phyloP scores from a whole-genome alignment of 1,140 invertebrate genomes.

The Drosophila rhopaloa region DNA sequence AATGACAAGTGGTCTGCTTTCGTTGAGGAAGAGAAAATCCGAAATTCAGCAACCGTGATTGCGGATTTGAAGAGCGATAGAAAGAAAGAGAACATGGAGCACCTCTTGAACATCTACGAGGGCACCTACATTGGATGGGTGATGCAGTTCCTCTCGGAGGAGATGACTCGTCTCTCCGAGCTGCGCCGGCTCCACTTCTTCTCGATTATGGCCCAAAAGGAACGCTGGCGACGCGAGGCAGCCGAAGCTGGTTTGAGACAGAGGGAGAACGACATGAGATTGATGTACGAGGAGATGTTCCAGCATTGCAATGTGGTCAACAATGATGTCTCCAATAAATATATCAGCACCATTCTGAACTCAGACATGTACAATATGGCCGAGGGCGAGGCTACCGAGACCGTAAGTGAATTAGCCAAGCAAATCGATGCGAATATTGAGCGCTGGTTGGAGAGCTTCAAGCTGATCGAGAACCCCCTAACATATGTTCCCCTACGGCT shows the following conservation, averaged over 20 bases:
- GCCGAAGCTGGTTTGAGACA: slow-evolving; percentile 88
- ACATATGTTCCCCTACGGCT: slow-evolving; percentile 80
- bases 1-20: too few species aligned
- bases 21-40: not conserved
- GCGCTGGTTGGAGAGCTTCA: slow-evolving; percentile 85
- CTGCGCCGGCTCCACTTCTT: slow-evolving; percentile 89
- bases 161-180: slow-evolving; percentile 88
- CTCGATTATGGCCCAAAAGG: slow-evolving; percentile 88
- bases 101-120: slow-evolving; percentile 64
- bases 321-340: slow-evolving; percentile 87
- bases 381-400: slow-evolving; percentile 86
- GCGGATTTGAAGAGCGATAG: slow-evolving; percentile 31
- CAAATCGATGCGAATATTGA: slow-evolving; percentile 86
- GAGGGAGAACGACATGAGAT: slow-evolving; percentile 87
- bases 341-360: slow-evolving; percentile 88
- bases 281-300: slow-evolving; percentile 90
- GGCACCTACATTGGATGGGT: slow-evolving; percentile 72
- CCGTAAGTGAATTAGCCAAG: slow-evolving; percentile 86
- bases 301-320: slow-evolving; percentile 85
- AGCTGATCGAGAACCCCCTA: slow-evolving; percentile 69
- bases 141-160: slow-evolving; percentile 86
- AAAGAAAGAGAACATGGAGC: slow-evolving; percentile 55
- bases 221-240: slow-evolving; percentile 88
- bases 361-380: slow-evolving; percentile 87
- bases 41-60: not conserved